Percentiles rank a stretch among this genome's conserved stretches.
phyloP scores from a whole-genome alignment of 2,113 vertebrate genomes.

The Paedocypris sp. region DNA sequence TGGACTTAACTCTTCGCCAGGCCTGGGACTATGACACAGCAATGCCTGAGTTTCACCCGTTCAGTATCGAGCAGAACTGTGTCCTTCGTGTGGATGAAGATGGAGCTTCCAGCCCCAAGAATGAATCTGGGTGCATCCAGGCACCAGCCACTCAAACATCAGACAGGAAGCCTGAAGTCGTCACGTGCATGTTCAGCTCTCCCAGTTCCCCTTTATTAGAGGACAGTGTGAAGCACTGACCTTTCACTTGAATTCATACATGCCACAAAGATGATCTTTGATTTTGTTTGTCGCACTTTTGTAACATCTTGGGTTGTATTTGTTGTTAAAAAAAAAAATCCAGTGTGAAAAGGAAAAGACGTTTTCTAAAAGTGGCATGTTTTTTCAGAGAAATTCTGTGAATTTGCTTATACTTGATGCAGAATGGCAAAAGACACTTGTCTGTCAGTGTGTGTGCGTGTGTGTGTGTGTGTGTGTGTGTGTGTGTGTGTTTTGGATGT shows the following conservation, averaged over 20 bases:
- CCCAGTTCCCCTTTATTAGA: conserved; percentile 50
- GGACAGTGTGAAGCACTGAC: conserved; percentile 40
- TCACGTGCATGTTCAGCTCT: conserved; percentile 58
- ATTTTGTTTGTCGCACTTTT: no score
- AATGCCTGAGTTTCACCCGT: conserved; percentile 56
- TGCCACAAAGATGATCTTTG: no score
- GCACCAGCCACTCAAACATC: conserved; percentile 6
- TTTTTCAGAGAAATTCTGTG: conserved; percentile 34
- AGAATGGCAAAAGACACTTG: background rate
- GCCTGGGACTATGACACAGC: conserved; percentile 58
- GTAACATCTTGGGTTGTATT: no score
- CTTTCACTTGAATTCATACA: no score
- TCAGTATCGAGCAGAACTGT: conserved; percentile 48
- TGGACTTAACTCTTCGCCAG: conserved; percentile 52
- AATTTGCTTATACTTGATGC: conserved; percentile 21
- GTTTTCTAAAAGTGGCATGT: no score
- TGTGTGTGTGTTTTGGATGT: background rate
- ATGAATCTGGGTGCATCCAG: no score
- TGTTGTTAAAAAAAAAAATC: no score
- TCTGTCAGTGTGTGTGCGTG: background rate
- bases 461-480: background rate
- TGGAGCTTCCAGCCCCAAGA: conserved; percentile 1
- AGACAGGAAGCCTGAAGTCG: conserved; percentile 44
- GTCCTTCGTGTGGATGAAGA: conserved; percentile 35
- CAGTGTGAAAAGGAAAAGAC: background rate